Evolutionary conservation across 1,140 invertebrate genomes (phyloP), one percentile per base, ranked within the genome.

Genomic region (Philotrypesis tridentata): DNA sequence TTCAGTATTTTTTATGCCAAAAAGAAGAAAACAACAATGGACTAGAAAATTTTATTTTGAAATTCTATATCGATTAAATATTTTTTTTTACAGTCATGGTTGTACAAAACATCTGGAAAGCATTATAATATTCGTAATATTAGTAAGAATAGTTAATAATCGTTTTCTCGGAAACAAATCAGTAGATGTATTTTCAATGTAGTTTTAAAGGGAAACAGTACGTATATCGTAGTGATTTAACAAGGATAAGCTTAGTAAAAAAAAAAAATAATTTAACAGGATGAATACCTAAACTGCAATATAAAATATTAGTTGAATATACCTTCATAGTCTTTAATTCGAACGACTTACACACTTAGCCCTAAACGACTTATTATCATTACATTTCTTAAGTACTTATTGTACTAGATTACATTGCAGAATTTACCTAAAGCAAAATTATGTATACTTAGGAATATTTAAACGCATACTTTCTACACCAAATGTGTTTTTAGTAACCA

Each of bases 11-110:
- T 6, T 60, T 8, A 60, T 60, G 4, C 5, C 6, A 65, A 65
- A 25, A 65, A 67, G 4, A 29, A 33, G n/a, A 12, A 63, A 37
- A 17, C 8, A 12, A 29, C 63, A 40, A 5, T 82, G 29, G 33
- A 70, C 25, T 81, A 82, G 3, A 82, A 82, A 78, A 78, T 77
- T 78, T 82, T 73, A 82, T 77, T 77, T 72, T 31, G n/a, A 70
- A n/a, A 63, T 71, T 61, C 37, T 48, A 78, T 78, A 71, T 67
- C 17, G 21, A 67, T 75, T 80, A 81, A 68, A 29, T 71, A 82
- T 63, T 40, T 76, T 63, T n/a, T 74, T 82, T 82, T 76, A 82
- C 67, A 77, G 23, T 70, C 14, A 78, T 21, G 14, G 37, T 77
- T 75, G 27, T 80, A 65, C 71, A 75, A 79, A 65, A 70, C 40